Conservation (phyloP, 2,797 vertebrate genomes). For the Danio albolineatus region DNA sequence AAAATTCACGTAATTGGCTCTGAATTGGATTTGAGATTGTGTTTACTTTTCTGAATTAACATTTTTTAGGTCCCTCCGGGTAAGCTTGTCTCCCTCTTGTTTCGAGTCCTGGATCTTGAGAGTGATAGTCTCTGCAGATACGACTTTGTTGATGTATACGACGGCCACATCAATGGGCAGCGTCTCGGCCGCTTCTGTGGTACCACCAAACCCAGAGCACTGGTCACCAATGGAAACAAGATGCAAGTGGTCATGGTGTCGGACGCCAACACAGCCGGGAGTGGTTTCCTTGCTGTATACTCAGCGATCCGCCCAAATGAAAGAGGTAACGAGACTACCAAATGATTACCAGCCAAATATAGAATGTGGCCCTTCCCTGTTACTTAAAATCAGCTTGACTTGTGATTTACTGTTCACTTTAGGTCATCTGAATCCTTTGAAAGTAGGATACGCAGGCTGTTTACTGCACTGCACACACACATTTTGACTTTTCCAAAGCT, state of each 20-base stretch:
- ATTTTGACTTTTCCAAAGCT: neutral
- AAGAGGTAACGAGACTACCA: slow-evolving; percentile 76
- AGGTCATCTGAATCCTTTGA: neutral
- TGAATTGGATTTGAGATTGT: too few species aligned
- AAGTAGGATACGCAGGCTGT: neutral
- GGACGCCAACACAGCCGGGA: slow-evolving; percentile 87
- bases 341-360: slow-evolving; percentile 44
- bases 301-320: slow-evolving; percentile 82
- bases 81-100: slow-evolving; percentile 84
- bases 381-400: slow-evolving; percentile 4
- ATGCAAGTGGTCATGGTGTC: slow-evolving; percentile 89
- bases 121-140: slow-evolving; percentile 84
- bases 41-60: neutral
- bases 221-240: slow-evolving; percentile 84
- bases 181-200: slow-evolving; percentile 87
- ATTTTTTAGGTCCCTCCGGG: slow-evolving; percentile 83
- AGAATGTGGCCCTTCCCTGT: slow-evolving; percentile 34
- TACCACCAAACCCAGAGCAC: slow-evolving; percentile 79
- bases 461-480: neutral
- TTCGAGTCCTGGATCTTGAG: slow-evolving; percentile 83
- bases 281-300: slow-evolving; percentile 85
- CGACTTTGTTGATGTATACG: slow-evolving; percentile 86
- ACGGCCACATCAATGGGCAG: slow-evolving; percentile 77
- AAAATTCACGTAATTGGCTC: too few species aligned
- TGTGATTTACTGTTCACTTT: slow-evolving; percentile 22